Evolutionary conservation across 2,888 invertebrate species (phyloP).

Genomic region (Tetragonula carbonaria): DNA sequence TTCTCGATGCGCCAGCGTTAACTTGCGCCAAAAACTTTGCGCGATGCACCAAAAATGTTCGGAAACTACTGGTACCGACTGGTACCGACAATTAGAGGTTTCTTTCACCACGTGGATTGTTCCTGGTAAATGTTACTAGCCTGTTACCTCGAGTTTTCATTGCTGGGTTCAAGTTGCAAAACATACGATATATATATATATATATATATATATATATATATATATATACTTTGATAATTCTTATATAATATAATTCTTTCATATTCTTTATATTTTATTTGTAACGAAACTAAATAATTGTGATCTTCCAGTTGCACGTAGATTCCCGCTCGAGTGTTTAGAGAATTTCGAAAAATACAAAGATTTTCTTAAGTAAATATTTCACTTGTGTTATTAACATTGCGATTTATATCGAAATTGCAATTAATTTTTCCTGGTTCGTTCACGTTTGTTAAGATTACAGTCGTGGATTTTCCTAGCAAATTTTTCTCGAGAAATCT

Average conservation of each 20-base stretch:
- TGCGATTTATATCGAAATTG: no score
- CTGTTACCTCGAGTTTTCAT: neutral
- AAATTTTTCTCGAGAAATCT: no score
- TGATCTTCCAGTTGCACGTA: neutral
- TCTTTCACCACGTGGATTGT: conserved; percentile 17
- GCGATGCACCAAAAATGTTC: conserved; percentile 4
- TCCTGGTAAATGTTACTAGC: neutral
- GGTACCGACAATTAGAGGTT: neutral
- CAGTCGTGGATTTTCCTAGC: no score
- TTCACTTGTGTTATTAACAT: no score
- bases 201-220: neutral
- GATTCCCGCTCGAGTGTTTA: no score
- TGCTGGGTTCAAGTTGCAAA: neutral
- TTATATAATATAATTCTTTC: no score
- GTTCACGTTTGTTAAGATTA: no score
- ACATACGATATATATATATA: neutral
- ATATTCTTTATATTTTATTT: neutral
- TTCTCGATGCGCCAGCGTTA: conserved; percentile 26
- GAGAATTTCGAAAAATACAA: no score
- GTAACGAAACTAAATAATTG: neutral
- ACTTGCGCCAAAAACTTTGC: conserved; percentile 28
- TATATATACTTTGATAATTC: neutral
- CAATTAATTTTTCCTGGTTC: no score
- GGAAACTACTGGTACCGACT: conserved; percentile 8
- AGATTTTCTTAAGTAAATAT: no score